phyloP scores from a whole-genome alignment of 2,888 invertebrate genomes.

The Odiellus spinosus region DNA sequence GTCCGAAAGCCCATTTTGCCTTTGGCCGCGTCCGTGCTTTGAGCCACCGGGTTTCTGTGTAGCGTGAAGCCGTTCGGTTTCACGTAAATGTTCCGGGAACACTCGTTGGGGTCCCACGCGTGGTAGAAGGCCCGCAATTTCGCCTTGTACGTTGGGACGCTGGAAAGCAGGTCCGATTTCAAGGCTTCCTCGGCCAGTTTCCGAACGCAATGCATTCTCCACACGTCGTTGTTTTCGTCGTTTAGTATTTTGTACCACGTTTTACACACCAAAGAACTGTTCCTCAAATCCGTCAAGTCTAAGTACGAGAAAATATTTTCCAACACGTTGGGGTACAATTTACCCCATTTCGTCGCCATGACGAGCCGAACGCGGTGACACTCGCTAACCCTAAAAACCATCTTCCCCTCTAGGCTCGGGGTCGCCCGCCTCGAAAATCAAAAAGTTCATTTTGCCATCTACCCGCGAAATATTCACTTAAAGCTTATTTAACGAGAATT shows the following conservation, averaged over 20 bases:
- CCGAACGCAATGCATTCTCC: conserved; percentile 74
- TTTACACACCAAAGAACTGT: conserved; percentile 81
- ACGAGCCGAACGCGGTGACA: no score
- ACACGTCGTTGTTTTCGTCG: conserved; percentile 88
- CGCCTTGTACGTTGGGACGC: conserved; percentile 75
- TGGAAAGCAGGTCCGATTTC: conserved; percentile 76
- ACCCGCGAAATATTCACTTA: no score
- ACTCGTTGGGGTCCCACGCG: conserved; percentile 95
- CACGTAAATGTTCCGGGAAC: conserved; percentile 89
- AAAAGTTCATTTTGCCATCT: no score
- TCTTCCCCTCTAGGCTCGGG: no score
- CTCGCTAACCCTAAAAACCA: no score
- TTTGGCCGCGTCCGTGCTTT: conserved; percentile 81
- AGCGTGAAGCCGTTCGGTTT: conserved; percentile 93
- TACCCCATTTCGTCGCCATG: conserved; percentile 19
- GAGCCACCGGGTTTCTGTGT: conserved; percentile 95
- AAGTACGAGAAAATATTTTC: conserved; percentile 84
- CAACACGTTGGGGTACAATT: conserved; percentile 57
- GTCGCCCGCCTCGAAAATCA: no score
- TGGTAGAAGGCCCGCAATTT: conserved; percentile 84
- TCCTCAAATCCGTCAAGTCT: conserved; percentile 64
- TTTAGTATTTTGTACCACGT: conserved; percentile 77
- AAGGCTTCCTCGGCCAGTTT: conserved; percentile 71
- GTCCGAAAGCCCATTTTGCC: conserved; percentile 73
- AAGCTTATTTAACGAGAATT: no score